Percentiles rank a stretch among this genome's conserved stretches.
phyloP scores from a whole-genome alignment of 92 coral and sea anemone species.

The Parazoanthus swiftii region DNA sequence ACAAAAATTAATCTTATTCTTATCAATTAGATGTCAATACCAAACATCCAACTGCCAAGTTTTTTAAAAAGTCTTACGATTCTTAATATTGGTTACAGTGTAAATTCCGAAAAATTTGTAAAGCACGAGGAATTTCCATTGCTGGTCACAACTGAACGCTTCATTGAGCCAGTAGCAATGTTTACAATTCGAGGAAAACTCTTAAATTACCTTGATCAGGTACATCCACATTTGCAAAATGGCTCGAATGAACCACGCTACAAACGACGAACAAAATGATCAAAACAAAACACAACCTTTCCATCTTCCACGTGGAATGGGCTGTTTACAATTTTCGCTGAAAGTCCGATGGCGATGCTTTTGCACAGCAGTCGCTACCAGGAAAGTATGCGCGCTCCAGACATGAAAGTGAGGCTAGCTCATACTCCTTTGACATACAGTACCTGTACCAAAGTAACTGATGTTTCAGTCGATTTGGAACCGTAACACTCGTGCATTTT shows the following conservation, averaged over 20 bases:
- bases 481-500: too few species aligned
- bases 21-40: not conserved
- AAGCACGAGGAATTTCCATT: not conserved
- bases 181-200: not conserved
- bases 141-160: conserved; percentile 12
- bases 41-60: too few species aligned
- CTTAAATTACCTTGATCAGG: conserved; percentile 29
- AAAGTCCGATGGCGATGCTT: not conserved
- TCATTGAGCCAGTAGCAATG: not conserved
- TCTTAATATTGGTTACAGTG: not conserved
- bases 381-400: not conserved
- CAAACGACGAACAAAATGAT: not conserved
- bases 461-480: too few species aligned
- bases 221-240: conserved; percentile 34
- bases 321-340: not conserved
- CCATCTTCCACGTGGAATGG: not conserved
- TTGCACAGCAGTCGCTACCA: conserved; percentile 11
- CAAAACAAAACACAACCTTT: not conserved
- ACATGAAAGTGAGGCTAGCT: not conserved
- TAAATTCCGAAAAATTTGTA: not conserved
- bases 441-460: too few species aligned
- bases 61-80: not conserved
- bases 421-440: too few species aligned
- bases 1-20: not conserved
- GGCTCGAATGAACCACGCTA: conserved; percentile 18